Conservation (phyloP, 1,140 invertebrate genomes). For the Saccostrea cuccullata region DNA sequence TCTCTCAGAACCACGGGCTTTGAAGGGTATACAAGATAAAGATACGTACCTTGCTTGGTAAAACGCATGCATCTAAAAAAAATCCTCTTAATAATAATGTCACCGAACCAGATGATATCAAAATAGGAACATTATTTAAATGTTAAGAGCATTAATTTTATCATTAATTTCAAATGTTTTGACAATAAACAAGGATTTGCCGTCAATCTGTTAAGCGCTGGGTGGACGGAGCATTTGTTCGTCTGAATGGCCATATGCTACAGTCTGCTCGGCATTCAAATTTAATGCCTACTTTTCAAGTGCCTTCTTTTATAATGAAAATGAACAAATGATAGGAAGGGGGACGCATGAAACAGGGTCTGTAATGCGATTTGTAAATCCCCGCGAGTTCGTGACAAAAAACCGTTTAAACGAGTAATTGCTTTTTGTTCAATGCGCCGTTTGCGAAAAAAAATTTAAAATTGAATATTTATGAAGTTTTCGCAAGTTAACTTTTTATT, state of each 20-base stretch:
- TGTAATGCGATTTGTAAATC: constrained; percentile 16
- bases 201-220: background rate
- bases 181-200: constrained; percentile 33
- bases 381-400: constrained; percentile 16
- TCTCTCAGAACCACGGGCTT: too few species aligned
- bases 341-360: background rate
- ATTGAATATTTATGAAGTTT: constrained; percentile 38
- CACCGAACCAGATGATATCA: constrained; percentile 16
- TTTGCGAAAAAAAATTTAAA: constrained; percentile 28
- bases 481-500: constrained; percentile 36
- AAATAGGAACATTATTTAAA: constrained; percentile 14
- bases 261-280: constrained; percentile 27
- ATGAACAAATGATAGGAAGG: constrained; percentile 23
- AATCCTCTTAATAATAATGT: constrained; percentile 11
- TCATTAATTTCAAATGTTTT: constrained; percentile 37
- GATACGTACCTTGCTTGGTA: background rate
- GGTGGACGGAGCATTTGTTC: constrained; percentile 20
- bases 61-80: background rate
- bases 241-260: constrained; percentile 23
- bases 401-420: constrained; percentile 28
- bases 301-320: constrained; percentile 34
- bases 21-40: background rate
- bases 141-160: constrained; percentile 21
- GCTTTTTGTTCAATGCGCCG: constrained; percentile 25
- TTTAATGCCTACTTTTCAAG: constrained; percentile 33